Conservation (phyloP, 2,113 vertebrate species). For the Psilopsiagon aymara region DNA sequence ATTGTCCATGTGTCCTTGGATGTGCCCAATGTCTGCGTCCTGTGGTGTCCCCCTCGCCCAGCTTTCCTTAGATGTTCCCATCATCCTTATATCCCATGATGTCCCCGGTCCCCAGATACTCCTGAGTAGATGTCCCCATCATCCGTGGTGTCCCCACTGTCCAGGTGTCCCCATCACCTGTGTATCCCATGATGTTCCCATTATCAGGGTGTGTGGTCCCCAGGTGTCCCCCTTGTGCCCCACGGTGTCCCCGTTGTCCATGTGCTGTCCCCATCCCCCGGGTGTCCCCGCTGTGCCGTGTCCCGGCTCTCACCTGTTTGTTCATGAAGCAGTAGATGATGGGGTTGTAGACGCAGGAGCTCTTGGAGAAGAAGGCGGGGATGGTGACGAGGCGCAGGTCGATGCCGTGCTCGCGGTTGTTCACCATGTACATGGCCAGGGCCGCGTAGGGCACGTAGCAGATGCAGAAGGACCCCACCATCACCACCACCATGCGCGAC, state of each 20-base stretch:
- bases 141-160: not conserved
- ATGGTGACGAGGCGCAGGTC: constrained; percentile 83
- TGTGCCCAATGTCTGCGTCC: not conserved
- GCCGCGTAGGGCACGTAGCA: constrained; percentile 82
- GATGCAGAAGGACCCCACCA: constrained; percentile 81
- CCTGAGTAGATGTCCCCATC: not conserved
- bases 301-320: constrained; percentile 77
- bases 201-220: not conserved
- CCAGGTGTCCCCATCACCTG: no score
- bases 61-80: not conserved
- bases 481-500: constrained; percentile 83
- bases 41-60: not conserved
- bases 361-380: constrained; percentile 86
- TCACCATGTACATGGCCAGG: constrained; percentile 79
- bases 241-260: not conserved
- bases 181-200: no score
- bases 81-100: not conserved
- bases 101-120: not conserved
- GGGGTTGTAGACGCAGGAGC: constrained; percentile 84
- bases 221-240: no score
- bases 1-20: not conserved
- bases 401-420: constrained; percentile 68
- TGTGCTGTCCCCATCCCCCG: rapidly evolving
- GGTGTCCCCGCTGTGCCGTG: rapidly evolving
- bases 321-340: constrained; percentile 89